Evolutionary conservation across 2,888 invertebrate species (phyloP).

Genomic region (Carabus problematicus): DNA sequence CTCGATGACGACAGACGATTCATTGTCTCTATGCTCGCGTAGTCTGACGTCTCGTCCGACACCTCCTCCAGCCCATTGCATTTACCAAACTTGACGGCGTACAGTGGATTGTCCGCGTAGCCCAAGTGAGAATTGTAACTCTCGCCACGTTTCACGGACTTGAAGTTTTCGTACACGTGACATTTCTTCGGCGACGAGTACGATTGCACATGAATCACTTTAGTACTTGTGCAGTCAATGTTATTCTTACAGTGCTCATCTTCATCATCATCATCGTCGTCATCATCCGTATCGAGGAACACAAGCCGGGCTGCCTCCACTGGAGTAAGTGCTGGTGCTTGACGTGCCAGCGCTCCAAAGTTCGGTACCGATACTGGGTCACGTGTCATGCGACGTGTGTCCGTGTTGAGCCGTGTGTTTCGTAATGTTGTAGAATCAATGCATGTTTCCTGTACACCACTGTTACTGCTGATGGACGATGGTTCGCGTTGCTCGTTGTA

Average conservation of each 20-base stretch:
- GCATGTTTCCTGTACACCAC: slow-evolving; percentile 53
- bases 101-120: slow-evolving; percentile 59
- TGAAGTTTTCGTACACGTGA: slow-evolving; percentile 62
- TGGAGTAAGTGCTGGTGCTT: slow-evolving; percentile 71
- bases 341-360: slow-evolving; percentile 69
- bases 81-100: slow-evolving; percentile 67
- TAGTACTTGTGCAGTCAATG: slow-evolving; percentile 45
- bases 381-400: slow-evolving; percentile 63
- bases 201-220: slow-evolving; percentile 44
- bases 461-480: slow-evolving; percentile 50
- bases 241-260: slow-evolving; percentile 65
- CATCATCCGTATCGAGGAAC: slow-evolving; percentile 64
- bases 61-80: slow-evolving; percentile 64
- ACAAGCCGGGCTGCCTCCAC: slow-evolving; percentile 73
- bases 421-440: slow-evolving; percentile 45
- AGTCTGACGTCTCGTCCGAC: slow-evolving; percentile 72
- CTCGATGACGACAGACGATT: slow-evolving; percentile 64
- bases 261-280: slow-evolving; percentile 63
- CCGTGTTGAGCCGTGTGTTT: slow-evolving; percentile 54
- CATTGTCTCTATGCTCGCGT: slow-evolving; percentile 76
- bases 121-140: slow-evolving; percentile 65
- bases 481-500: slow-evolving; percentile 47
- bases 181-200: not conserved
- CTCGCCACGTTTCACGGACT: slow-evolving; percentile 62
- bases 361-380: slow-evolving; percentile 80